These are phyloP conservation scores for Nibea coibor DNA, from an alignment of 2,113 vertebrate species.

Conservation along the genomic window DNA sequence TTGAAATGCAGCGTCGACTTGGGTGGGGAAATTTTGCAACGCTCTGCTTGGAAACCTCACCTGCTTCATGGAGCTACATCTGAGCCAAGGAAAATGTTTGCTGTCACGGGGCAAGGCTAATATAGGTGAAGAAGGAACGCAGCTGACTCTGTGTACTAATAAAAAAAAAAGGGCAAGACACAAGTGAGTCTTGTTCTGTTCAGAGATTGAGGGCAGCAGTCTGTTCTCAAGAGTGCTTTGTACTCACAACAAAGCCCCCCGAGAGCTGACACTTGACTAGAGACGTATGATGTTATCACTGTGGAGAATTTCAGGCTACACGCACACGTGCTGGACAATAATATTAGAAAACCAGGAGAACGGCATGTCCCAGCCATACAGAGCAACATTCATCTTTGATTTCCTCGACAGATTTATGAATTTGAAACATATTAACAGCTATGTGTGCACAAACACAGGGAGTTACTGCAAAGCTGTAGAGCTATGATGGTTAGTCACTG, in stretches of 20 bases:
- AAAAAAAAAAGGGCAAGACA: neutral
- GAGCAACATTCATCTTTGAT: neutral
- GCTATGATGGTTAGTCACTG: neutral
- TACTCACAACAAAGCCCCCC: constrained; percentile 8
- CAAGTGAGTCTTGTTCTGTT: constrained; percentile 20
- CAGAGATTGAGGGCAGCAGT: constrained; percentile 11
- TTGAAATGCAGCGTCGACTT: neutral
- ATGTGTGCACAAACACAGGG: neutral
- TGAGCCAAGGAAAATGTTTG: constrained; percentile 38
- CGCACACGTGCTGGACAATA: neutral
- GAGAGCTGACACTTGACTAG: constrained; percentile 39
- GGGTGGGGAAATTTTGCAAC: neutral
- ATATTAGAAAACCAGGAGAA: neutral
- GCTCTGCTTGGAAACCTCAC: constrained; percentile 5
- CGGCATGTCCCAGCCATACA: neutral
- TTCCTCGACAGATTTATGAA: neutral
- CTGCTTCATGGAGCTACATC: constrained; percentile 16
- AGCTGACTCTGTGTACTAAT: neutral
- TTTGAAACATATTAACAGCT: neutral
- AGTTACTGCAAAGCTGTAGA: neutral
- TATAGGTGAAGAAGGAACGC: constrained; percentile 2
- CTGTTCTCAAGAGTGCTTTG: constrained; percentile 24
- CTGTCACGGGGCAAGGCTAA: constrained; percentile 28
- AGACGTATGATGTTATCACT: neutral
- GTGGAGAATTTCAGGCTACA: constrained; percentile 1